These are phyloP conservation scores for Ovis canadensis DNA, from an alignment of 2,113 vertebrate genomes.

Conservation along the genomic window DNA sequence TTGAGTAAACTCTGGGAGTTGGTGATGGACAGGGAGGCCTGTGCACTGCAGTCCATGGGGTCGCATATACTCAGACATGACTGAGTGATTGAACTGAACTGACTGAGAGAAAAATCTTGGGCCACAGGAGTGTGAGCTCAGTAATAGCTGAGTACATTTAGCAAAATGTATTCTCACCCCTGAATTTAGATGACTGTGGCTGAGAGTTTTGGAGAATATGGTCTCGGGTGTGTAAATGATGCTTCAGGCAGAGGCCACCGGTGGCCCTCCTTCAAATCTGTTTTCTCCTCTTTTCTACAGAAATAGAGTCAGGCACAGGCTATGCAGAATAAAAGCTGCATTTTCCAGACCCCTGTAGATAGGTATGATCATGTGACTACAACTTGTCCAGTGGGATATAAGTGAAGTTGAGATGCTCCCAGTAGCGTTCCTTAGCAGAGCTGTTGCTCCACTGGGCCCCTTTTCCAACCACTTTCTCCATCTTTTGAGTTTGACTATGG, in stretches of 20 bases:
- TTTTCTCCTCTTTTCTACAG: neutral
- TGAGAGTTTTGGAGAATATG: neutral
- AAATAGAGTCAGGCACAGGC: neutral
- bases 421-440: neutral
- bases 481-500: neutral
- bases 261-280: neutral
- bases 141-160: neutral
- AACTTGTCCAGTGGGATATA: neutral
- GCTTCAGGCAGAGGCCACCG: neutral
- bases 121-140: neutral
- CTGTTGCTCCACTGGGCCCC: fast-evolving
- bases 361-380: fast-evolving
- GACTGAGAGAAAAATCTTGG: neutral
- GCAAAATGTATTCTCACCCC: neutral
- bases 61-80: neutral
- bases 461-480: neutral
- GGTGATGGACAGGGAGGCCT: neutral
- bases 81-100: neutral
- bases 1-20: neutral
- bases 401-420: neutral
- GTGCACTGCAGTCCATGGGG: neutral
- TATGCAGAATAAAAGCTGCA: neutral
- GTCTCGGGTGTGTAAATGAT: neutral
- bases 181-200: neutral
- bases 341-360: neutral